Percentiles rank a stretch among this genome's conserved stretches.
Conservation (phyloP, 2,797 vertebrate genomes). For the Coregonus ussuriensis region DNA sequence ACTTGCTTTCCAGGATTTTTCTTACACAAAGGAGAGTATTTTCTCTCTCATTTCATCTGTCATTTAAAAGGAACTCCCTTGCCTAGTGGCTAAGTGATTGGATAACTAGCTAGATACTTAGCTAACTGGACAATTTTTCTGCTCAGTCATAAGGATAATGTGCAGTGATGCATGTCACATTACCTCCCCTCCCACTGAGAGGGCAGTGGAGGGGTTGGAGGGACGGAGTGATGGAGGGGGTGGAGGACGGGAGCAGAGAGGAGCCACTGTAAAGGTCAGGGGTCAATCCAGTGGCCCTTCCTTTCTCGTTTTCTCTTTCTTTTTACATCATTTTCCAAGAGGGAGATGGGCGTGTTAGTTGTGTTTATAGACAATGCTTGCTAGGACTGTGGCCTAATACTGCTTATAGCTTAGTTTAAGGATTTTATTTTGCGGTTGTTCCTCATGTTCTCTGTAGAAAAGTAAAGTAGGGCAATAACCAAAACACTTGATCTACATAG, state of each 20-base stretch:
- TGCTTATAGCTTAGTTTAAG: not conserved
- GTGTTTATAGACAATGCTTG: not conserved
- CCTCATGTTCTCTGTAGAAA: conserved; percentile 19
- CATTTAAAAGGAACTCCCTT: not conserved
- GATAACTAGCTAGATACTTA: not conserved
- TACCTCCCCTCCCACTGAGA: conserved; percentile 44
- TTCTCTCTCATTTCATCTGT: not conserved
- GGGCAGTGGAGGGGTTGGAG: not conserved
- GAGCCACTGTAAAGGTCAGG: conserved; percentile 54
- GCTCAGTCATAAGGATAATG: conserved; percentile 50
- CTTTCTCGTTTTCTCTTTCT: not conserved
- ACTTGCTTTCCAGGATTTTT: not conserved
- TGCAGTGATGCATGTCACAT: conserved; percentile 55
- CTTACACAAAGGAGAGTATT: not conserved
- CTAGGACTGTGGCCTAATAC: not conserved
- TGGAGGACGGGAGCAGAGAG: not conserved
- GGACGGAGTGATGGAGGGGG: not conserved
- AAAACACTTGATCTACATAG: conserved; percentile 18
- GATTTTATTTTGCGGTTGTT: not conserved
- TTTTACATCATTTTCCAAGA: not conserved
- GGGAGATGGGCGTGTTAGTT: not conserved
- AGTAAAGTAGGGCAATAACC: conserved; percentile 15
- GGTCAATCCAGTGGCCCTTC: conserved; percentile 40
- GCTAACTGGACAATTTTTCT: conserved; percentile 36
- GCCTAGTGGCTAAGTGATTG: not conserved